These are phyloP conservation scores for Hetaerina titia DNA, from an alignment of 2,888 invertebrate genomes.

Conservation along the genomic window DNA sequence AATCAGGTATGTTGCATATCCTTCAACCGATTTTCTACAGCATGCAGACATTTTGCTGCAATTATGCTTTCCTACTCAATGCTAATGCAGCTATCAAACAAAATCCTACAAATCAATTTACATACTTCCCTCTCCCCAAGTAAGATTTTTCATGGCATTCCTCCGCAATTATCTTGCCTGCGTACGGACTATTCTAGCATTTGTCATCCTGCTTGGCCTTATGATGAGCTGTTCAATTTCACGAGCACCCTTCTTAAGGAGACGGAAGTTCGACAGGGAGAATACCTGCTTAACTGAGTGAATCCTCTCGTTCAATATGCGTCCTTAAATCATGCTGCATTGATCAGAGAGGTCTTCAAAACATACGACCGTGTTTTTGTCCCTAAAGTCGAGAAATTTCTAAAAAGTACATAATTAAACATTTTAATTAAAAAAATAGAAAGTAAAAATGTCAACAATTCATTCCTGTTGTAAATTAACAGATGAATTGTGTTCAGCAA, in stretches of 20 bases:
- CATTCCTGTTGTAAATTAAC: no score
- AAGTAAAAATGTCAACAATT: no score
- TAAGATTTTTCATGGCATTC: background rate
- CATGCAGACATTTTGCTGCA: no score
- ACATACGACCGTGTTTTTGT: background rate
- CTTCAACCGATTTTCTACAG: no score
- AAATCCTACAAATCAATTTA: background rate
- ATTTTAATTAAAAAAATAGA: no score
- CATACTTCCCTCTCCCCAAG: background rate
- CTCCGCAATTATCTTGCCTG: background rate
- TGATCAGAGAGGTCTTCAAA: background rate
- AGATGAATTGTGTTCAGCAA: no score
- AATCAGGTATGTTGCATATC: no score
- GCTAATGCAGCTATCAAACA: no score
- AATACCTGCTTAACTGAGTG: background rate
- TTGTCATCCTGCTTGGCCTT: background rate
- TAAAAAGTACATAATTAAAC: no score
- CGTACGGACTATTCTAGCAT: background rate
- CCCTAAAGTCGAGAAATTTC: background rate
- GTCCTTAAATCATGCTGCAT: background rate
- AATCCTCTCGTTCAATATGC: background rate
- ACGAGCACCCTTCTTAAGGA: background rate
- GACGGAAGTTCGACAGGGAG: background rate
- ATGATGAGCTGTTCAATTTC: background rate
- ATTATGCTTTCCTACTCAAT: no score